phyloP scores from a whole-genome alignment of 2,888 invertebrate species.

The Oxytorus armatus region DNA sequence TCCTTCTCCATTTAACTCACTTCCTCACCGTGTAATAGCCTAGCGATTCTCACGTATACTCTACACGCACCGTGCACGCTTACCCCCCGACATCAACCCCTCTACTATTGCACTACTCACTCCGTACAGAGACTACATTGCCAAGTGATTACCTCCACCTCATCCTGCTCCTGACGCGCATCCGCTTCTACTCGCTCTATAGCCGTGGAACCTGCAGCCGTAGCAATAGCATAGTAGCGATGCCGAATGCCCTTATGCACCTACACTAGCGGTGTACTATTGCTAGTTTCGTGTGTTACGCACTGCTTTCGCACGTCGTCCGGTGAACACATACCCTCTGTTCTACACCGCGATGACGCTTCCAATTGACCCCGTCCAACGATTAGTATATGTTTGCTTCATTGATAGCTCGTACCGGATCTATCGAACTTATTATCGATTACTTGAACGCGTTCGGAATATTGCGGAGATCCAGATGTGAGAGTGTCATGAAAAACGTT shows the following conservation, averaged over 20 bases:
- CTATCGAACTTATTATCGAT: background rate
- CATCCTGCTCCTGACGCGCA: constrained; percentile 57
- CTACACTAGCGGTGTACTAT: constrained; percentile 39
- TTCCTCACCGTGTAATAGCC: constrained; percentile 23
- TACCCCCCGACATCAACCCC: constrained; percentile 53
- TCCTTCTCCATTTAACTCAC: constrained; percentile 57
- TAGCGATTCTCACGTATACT: constrained; percentile 15
- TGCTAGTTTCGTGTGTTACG: constrained; percentile 39
- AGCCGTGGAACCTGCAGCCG: constrained; percentile 18
- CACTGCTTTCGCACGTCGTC: constrained; percentile 57
- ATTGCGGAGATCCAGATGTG: no score
- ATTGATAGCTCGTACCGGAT: constrained; percentile 32
- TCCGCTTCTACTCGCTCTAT: constrained; percentile 48
- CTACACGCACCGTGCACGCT: constrained; percentile 49
- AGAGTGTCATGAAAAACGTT: no score
- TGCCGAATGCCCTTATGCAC: constrained; percentile 46
- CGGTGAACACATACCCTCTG: constrained; percentile 37
- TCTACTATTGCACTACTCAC: constrained; percentile 66
- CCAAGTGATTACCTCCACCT: constrained; percentile 81
- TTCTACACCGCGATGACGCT: constrained; percentile 33
- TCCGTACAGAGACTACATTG: constrained; percentile 80
- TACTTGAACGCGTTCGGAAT: background rate
- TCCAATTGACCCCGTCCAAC: constrained; percentile 52
- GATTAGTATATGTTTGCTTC: constrained; percentile 51
- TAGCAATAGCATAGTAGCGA: constrained; percentile 28